Percentiles rank a stretch among this genome's conserved stretches.
phyloP scores from a whole-genome alignment of 2,113 vertebrate species.

The Beaufortia kweichowensis region DNA sequence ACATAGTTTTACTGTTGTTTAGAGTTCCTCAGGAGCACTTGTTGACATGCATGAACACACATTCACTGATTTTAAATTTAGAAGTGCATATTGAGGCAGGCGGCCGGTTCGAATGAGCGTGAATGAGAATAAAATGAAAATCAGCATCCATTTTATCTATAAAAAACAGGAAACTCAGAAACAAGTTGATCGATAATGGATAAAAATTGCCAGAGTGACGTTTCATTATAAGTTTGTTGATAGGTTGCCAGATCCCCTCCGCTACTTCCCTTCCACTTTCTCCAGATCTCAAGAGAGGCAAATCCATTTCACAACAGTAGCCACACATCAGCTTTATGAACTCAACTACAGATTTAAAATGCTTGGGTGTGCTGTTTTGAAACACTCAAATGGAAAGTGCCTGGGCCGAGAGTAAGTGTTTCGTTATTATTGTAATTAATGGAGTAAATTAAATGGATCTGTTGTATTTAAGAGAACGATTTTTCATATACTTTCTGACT shows the following conservation, averaged over 20 bases:
- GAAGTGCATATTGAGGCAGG: too few relatives aligned
- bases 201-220: background rate
- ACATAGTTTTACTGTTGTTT: too few relatives aligned
- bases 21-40: too few relatives aligned
- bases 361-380: constrained; percentile 8
- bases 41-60: too few relatives aligned
- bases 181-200: background rate
- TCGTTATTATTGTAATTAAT: constrained; percentile 62
- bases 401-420: constrained; percentile 31
- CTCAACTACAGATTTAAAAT: background rate
- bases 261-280: background rate
- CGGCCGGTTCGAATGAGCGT: too few relatives aligned
- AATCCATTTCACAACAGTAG: constrained; percentile 18
- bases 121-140: too few relatives aligned
- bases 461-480: constrained; percentile 54
- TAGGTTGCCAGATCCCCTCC: background rate
- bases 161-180: background rate
- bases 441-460: constrained; percentile 61
- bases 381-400: constrained; percentile 4
- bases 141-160: too few relatives aligned
- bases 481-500: constrained; percentile 39
- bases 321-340: constrained; percentile 9
- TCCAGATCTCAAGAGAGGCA: constrained; percentile 26
- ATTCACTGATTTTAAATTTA: background rate
- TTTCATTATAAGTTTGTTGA: background rate